These are phyloP conservation scores for Pipistrellus kuhlii DNA, from an alignment of 2,797 vertebrate species.

Conservation along the genomic window DNA sequence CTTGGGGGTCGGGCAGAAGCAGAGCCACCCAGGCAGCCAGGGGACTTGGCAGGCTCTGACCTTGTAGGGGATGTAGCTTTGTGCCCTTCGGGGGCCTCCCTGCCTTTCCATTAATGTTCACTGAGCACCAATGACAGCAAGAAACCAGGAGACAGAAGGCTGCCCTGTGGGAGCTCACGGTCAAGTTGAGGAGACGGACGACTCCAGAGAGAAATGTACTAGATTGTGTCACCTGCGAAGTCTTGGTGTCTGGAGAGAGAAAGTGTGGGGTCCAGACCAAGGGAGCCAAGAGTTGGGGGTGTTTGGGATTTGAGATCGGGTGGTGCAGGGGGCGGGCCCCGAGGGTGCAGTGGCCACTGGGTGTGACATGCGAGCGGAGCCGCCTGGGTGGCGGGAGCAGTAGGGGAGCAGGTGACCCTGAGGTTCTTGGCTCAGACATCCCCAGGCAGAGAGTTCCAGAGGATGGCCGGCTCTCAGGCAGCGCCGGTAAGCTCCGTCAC, in stretches of 20 bases:
- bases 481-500: background rate
- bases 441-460: background rate
- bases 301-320: background rate
- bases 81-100: background rate
- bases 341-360: background rate
- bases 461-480: background rate
- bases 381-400: too few relatives aligned
- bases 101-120: background rate
- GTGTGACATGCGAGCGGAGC: background rate
- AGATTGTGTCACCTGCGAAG: rapidly evolving
- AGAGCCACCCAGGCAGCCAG: background rate
- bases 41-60: background rate
- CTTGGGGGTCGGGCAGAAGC: background rate
- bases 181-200: background rate
- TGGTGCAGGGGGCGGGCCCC: background rate
- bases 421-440: background rate
- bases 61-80: background rate
- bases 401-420: background rate
- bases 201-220: background rate
- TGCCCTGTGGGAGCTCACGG: background rate
- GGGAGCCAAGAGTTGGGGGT: too few relatives aligned
- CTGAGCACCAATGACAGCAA: background rate
- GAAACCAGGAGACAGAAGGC: background rate
- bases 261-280: background rate
- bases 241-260: background rate